Conservation (phyloP, 2,113 vertebrate genomes). For the Syngnathus typhle region DNA sequence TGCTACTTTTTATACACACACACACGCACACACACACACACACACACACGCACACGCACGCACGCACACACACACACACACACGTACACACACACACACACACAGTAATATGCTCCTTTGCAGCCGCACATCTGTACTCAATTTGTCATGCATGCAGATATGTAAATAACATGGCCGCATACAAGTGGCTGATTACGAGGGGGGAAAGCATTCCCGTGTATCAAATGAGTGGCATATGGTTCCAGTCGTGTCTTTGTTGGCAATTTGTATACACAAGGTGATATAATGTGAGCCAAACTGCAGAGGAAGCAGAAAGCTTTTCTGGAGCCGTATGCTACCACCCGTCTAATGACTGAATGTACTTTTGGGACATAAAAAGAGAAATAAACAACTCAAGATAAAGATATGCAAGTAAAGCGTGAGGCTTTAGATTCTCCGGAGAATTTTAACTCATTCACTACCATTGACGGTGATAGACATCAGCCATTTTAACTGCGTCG, state of each 20-base stretch:
- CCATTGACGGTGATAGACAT: too few relatives aligned
- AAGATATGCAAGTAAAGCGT: not conserved
- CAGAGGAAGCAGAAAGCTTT: conserved; percentile 61
- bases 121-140: conserved; percentile 8
- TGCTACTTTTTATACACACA: not conserved
- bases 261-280: conserved; percentile 60
- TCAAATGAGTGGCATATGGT: conserved; percentile 68
- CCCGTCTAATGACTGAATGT: conserved; percentile 56
- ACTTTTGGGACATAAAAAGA: conserved; percentile 37
- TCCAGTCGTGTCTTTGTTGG: conserved; percentile 58
- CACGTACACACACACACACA: not conserved
- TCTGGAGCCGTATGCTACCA: conserved; percentile 53
- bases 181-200: conserved; percentile 43
- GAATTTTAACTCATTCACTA: not conserved
- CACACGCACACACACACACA: too few relatives aligned
- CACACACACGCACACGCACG: too few relatives aligned
- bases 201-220: conserved; percentile 27
- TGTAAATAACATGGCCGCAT: conserved; percentile 58
- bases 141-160: conserved; percentile 56
- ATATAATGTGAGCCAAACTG: conserved; percentile 65
- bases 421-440: not conserved
- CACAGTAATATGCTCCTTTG: conserved; percentile 23
- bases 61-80: too few relatives aligned
- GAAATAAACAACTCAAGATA: conserved; percentile 1
- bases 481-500: too few relatives aligned